These are phyloP conservation scores for Mesoclemmys tuberculata DNA, from an alignment of 2,113 vertebrate species.

Conservation along the genomic window DNA sequence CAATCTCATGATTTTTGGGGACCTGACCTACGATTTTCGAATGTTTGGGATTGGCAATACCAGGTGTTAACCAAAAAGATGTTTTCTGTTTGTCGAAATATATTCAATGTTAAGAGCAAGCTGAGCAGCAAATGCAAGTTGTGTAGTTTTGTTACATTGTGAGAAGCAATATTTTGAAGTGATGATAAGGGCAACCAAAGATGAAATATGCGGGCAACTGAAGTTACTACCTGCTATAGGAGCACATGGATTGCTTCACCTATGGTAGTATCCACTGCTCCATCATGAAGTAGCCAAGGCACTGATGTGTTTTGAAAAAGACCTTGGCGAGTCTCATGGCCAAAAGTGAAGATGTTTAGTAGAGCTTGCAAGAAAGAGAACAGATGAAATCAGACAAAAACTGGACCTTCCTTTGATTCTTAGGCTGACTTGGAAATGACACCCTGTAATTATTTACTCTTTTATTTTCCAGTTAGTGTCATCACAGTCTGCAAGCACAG, in stretches of 20 bases:
- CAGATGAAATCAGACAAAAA: not conserved
- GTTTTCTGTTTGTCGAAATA: not conserved
- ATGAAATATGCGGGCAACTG: too few species aligned
- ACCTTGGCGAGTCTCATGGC: not conserved
- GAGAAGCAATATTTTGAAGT: not conserved
- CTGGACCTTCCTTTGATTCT: not conserved
- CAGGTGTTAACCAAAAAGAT: not conserved
- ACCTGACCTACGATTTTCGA: not conserved
- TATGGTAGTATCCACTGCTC: not conserved
- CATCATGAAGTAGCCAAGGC: not conserved
- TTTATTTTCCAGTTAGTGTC: slow-evolving; percentile 67
- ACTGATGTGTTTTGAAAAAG: not conserved
- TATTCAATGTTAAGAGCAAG: not conserved
- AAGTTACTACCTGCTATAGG: not conserved
- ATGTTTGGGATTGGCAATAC: not conserved
- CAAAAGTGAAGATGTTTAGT: not conserved
- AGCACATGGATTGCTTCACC: not conserved
- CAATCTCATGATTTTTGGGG: not conserved
- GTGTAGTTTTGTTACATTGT: not conserved
- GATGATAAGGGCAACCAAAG: not conserved
- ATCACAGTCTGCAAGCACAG: slow-evolving; percentile 56
- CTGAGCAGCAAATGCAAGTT: not conserved
- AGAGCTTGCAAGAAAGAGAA: not conserved
- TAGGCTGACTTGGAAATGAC: not conserved
- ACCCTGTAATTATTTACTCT: not conserved